phyloP scores from a whole-genome alignment of 1,140 invertebrate species.

The Cyphomyrmex costatus region DNA sequence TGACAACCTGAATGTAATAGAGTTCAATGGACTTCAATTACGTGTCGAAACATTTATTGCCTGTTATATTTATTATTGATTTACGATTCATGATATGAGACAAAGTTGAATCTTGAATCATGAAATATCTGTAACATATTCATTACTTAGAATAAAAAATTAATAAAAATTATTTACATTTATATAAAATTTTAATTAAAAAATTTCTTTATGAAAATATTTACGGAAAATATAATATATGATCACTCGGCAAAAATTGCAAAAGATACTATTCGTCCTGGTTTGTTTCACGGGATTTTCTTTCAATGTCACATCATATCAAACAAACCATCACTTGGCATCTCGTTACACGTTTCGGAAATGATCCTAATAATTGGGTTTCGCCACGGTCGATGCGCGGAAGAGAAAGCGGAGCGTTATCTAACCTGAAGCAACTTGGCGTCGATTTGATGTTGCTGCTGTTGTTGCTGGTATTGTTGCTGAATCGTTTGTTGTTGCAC shows the following conservation, averaged over 20 bases:
- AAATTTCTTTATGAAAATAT: not conserved
- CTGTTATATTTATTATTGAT: not conserved
- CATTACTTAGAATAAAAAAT: not conserved
- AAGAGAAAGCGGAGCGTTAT: slow-evolving; percentile 43
- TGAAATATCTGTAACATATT: not conserved
- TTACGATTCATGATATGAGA: not conserved
- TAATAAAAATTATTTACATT: not conserved
- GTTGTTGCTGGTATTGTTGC: slow-evolving; percentile 67
- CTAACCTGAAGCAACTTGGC: slow-evolving; percentile 82
- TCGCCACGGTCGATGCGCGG: slow-evolving; percentile 15
- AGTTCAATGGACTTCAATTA: slow-evolving; percentile 24
- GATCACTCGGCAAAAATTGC: not conserved
- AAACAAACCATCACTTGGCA: slow-evolving; percentile 15
- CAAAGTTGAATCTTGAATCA: not conserved
- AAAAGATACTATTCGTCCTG: not conserved
- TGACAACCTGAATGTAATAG: slow-evolving; percentile 86
- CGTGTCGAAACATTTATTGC: not conserved
- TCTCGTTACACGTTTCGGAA: slow-evolving; percentile 41
- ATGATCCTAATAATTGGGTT: slow-evolving; percentile 35
- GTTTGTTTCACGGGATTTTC: not conserved
- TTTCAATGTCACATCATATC: not conserved
- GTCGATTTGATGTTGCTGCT: slow-evolving; percentile 81
- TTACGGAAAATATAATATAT: not conserved
- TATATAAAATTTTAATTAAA: not conserved
- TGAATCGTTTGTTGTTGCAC: slow-evolving; percentile 57